These are phyloP conservation scores for Ectemnius continuus DNA, from an alignment of 2,888 invertebrate species.

Conservation along the genomic window DNA sequence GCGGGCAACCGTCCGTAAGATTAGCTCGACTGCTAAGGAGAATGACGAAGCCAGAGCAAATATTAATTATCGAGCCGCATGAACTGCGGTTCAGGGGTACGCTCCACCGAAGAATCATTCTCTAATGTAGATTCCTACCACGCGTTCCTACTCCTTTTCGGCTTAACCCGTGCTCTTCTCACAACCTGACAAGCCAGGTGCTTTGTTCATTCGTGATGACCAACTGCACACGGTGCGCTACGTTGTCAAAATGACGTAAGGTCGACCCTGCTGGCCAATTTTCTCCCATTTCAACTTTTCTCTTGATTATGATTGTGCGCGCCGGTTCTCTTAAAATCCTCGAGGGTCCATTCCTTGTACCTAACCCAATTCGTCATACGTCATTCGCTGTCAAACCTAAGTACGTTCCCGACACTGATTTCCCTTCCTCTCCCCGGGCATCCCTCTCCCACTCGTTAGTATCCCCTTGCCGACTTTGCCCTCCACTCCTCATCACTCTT, in stretches of 20 bases:
- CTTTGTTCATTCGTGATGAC: conserved; percentile 32
- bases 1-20: conserved; percentile 42
- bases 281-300: conserved; percentile 24
- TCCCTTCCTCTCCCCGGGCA: conserved; percentile 35
- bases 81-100: conserved; percentile 95
- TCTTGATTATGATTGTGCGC: conserved; percentile 23
- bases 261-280: conserved; percentile 35
- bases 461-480: conserved; percentile 17
- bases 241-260: conserved; percentile 66
- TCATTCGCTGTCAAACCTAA: conserved; percentile 58
- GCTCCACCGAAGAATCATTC: conserved; percentile 69
- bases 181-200: conserved; percentile 30
- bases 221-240: conserved; percentile 55
- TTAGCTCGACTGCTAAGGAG: conserved; percentile 62
- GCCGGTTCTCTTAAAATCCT: conserved; percentile 24
- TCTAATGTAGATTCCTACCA: conserved; percentile 21
- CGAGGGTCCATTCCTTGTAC: conserved; percentile 27
- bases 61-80: conserved; percentile 92
- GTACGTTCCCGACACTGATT: conserved; percentile 48
- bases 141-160: conserved; percentile 9
- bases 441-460: conserved; percentile 18
- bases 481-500: conserved; percentile 45
- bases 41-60: conserved; percentile 87
- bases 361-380: conserved; percentile 57
- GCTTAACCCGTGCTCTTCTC: conserved; percentile 5